Evolutionary conservation across 1,140 invertebrate genomes (phyloP).

Genomic region (Rhopalosiphum padi): DNA sequence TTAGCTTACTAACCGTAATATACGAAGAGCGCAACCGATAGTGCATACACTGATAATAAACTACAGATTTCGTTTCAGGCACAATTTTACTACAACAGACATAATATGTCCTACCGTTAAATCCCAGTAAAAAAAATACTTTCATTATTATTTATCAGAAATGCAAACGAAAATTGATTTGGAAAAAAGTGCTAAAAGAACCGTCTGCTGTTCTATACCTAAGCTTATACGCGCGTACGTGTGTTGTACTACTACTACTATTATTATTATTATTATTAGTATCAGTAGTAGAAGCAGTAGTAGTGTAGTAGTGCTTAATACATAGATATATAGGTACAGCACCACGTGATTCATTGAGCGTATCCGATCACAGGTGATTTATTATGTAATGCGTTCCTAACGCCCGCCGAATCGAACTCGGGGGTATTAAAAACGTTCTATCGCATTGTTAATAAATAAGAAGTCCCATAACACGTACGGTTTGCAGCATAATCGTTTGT

Average conservation of each 20-base stretch:
- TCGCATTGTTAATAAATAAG: slow-evolving; percentile 28
- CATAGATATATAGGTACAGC: neutral
- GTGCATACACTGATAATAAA: too few species aligned
- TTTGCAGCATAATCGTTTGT: neutral
- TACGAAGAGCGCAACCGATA: too few species aligned
- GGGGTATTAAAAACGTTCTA: neutral
- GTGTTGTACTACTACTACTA: neutral
- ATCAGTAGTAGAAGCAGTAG: neutral
- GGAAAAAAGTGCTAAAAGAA: neutral
- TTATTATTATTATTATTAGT: neutral
- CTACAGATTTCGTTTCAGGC: too few species aligned
- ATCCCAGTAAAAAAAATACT: too few species aligned
- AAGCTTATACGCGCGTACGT: neutral
- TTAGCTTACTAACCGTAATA: too few species aligned
- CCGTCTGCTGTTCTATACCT: neutral
- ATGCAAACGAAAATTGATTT: too few species aligned
- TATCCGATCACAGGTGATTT: slow-evolving; percentile 30
- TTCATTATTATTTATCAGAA: too few species aligned
- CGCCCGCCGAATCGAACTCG: neutral
- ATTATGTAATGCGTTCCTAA: neutral
- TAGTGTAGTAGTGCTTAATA: too few species aligned
- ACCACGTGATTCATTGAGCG: neutral
- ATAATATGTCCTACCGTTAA: too few species aligned
- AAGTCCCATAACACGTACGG: slow-evolving; percentile 26
- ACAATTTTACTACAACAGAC: too few species aligned